Percentiles rank a stretch among this genome's conserved stretches.
These are phyloP conservation scores for Agrochola circellaris DNA, from an alignment of 2,888 invertebrate species.

Conservation along the genomic window DNA sequence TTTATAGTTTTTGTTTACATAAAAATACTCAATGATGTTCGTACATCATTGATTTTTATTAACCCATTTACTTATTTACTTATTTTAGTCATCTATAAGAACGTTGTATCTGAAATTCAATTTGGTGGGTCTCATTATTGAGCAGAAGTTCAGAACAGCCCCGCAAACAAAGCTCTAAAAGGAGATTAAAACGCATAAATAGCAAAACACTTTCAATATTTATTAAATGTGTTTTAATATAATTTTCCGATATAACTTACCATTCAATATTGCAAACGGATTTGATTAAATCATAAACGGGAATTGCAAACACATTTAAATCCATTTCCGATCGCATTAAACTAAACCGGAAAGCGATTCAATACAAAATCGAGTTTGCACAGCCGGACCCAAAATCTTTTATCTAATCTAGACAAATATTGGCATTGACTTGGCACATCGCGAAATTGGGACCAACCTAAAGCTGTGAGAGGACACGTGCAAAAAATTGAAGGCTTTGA, in stretches of 20 bases:
- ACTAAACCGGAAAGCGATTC: conserved; percentile 71
- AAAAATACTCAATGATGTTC: background rate
- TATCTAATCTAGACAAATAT: conserved; percentile 86
- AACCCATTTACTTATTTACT: no score
- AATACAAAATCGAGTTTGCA: conserved; percentile 69
- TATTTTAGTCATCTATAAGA: background rate
- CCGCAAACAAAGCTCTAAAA: conserved; percentile 27
- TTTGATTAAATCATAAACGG: conserved; percentile 57
- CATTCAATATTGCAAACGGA: conserved; percentile 35
- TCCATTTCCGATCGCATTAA: conserved; percentile 64
- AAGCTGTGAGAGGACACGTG: conserved; percentile 46
- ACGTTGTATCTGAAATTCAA: conserved; percentile 35
- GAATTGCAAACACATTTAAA: conserved; percentile 59
- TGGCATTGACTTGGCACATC: conserved; percentile 78
- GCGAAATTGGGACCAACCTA: conserved; percentile 73
- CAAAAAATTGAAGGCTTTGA: conserved; percentile 65
- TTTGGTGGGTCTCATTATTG: conserved; percentile 28
- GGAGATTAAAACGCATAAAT: conserved; percentile 50
- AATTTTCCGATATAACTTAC: conserved; percentile 32
- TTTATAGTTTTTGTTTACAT: conserved; percentile 7
- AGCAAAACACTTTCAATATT: conserved; percentile 29
- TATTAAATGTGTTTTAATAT: conserved; percentile 49
- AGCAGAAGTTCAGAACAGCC: conserved; percentile 23
- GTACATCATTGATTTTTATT: no score
- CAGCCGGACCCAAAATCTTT: conserved; percentile 74